A percentile compares a stretch with the other conserved stretches of the same genome.
phyloP scores from a whole-genome alignment of 2,797 vertebrate genomes.

The Zenarchopterus dispar region DNA sequence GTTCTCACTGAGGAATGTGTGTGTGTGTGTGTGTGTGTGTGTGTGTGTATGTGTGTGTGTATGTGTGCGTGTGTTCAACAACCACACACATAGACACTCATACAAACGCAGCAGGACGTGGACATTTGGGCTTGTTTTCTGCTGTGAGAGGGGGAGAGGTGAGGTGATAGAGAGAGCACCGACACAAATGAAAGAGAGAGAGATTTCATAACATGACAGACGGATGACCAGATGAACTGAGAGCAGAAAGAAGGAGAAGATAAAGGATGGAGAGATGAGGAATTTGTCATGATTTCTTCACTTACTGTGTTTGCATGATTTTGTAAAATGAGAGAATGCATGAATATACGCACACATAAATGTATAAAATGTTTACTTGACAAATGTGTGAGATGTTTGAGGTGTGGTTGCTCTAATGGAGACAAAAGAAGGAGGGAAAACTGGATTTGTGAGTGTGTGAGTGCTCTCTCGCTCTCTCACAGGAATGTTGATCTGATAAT shows the following conservation, averaged over 20 bases:
- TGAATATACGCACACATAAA: not conserved
- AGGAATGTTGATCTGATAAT: slow-evolving; percentile 80
- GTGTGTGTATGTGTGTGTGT: slow-evolving; percentile 47
- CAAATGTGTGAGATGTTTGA: no score
- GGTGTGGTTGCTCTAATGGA: no score
- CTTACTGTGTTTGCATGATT: not conserved
- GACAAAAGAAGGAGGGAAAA: not conserved
- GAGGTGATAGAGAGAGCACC: slow-evolving; percentile 30
- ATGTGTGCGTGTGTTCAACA: slow-evolving; percentile 30
- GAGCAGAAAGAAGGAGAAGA: slow-evolving; percentile 12
- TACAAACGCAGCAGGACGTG: slow-evolving; percentile 39
- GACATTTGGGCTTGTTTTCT: slow-evolving; percentile 58
- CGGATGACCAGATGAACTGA: slow-evolving; percentile 53
- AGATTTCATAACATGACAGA: slow-evolving; percentile 62
- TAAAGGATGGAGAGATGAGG: not conserved
- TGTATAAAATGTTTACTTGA: not conserved
- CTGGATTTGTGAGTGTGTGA: slow-evolving; percentile 14
- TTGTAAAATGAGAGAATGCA: not conserved
- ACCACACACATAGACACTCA: not conserved
- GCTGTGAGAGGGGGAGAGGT: slow-evolving; percentile 22
- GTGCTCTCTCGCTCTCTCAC: not conserved
- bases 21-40: slow-evolving; percentile 40
- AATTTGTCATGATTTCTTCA: not conserved
- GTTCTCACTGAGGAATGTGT: slow-evolving; percentile 46
- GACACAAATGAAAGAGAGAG: slow-evolving; percentile 10